These are phyloP conservation scores for Drosophila sproati DNA, from an alignment of 1,140 invertebrate genomes.

Conservation along the genomic window DNA sequence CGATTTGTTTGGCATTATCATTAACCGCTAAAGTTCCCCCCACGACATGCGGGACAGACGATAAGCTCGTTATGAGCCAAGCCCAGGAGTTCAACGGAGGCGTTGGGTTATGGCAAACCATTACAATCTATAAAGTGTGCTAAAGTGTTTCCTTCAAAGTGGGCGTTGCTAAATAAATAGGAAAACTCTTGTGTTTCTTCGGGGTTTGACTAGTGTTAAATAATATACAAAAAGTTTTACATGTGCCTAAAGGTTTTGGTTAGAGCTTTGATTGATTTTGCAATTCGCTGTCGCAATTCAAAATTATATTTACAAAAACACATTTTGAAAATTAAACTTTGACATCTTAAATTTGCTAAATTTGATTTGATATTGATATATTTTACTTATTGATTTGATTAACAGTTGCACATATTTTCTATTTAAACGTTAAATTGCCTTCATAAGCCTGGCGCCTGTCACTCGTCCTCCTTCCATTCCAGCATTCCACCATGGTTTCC, in stretches of 20 bases:
- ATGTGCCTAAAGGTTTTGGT: no score
- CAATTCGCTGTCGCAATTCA: no score
- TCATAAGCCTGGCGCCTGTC: constrained; percentile 21
- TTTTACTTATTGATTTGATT: no score
- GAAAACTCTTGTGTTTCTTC: background rate
- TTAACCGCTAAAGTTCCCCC: constrained; percentile 56
- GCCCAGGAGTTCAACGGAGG: background rate
- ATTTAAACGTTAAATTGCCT: background rate
- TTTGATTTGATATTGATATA: no score
- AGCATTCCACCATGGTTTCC: background rate
- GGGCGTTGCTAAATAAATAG: background rate
- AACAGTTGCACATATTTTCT: no score
- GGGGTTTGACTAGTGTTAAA: background rate
- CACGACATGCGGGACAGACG: constrained; percentile 26
- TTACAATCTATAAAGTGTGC: constrained; percentile 15
- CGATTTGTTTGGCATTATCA: constrained; percentile 75
- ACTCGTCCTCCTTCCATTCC: background rate
- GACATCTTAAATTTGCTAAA: no score
- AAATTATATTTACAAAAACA: no score
- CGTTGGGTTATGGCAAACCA: background rate
- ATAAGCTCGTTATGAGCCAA: constrained; percentile 27
- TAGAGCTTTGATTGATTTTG: no score
- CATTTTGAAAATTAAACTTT: no score
- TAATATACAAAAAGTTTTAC: background rate
- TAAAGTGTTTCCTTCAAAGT: constrained; percentile 2